phyloP scores from a whole-genome alignment of 2,113 vertebrate genomes.

The Circaetus gallicus region DNA sequence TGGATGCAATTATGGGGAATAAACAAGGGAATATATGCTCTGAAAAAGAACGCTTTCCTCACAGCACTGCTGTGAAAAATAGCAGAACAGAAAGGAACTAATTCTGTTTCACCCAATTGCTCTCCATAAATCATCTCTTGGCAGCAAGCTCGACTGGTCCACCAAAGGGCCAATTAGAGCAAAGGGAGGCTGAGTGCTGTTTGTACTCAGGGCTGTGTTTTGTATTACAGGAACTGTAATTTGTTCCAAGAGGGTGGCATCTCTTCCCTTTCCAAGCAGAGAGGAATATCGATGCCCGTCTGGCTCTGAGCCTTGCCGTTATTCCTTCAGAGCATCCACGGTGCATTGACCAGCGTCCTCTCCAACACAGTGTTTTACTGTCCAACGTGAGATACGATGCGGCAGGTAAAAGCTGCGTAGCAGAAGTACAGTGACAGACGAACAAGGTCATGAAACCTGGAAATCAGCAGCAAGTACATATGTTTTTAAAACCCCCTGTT shows the following conservation, averaged over 20 bases:
- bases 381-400: fast-evolving
- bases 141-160: not conserved
- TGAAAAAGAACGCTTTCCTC: slow-evolving; percentile 11
- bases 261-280: not conserved
- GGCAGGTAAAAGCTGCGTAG: not conserved
- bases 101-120: slow-evolving; percentile 19
- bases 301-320: not conserved
- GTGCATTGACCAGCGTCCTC: fast-evolving
- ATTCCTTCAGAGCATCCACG: not conserved
- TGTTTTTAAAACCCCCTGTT: not conserved
- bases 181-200: not conserved
- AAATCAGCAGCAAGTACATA: fast-evolving
- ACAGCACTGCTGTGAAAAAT: not conserved
- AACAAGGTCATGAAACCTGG: not conserved
- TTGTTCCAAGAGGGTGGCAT: not conserved
- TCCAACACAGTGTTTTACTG: not conserved
- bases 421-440: fast-evolving
- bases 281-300: not conserved
- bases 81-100: slow-evolving; percentile 15
- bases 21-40: not conserved
- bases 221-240: not conserved
- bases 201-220: not conserved
- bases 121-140: slow-evolving; percentile 15
- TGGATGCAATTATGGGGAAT: not conserved
- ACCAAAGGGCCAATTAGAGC: not conserved